A percentile compares a stretch with the other conserved stretches of the same genome.
These are phyloP conservation scores for Yasuhikotakia modesta DNA, from an alignment of 2,797 vertebrate species.

Conservation along the genomic window DNA sequence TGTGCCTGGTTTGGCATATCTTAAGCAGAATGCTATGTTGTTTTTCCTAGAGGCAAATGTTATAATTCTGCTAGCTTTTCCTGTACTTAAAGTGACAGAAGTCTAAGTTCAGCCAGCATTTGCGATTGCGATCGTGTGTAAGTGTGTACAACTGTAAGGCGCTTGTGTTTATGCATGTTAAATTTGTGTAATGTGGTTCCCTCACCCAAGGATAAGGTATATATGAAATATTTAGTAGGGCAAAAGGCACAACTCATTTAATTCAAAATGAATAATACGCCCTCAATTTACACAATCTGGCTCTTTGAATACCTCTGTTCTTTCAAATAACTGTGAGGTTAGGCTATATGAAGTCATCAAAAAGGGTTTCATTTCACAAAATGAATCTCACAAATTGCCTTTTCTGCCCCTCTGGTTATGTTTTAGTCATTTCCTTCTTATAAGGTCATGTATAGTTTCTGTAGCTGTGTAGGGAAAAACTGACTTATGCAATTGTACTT, in stretches of 20 bases:
- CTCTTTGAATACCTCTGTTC: neutral
- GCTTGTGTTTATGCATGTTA: conserved; percentile 36
- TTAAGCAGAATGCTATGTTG: neutral
- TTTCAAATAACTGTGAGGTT: neutral
- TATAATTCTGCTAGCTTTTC: conserved; percentile 27
- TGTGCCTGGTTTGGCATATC: conserved; percentile 2
- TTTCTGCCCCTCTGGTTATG: neutral
- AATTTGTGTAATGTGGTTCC: neutral
- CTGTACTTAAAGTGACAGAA: neutral
- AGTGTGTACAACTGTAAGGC: conserved; percentile 7
- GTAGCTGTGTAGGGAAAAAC: neutral
- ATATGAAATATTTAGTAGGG: conserved; percentile 46
- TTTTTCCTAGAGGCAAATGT: conserved; percentile 3
- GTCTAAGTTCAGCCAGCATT: neutral
- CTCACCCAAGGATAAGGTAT: conserved; percentile 13
- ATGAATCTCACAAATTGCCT: neutral
- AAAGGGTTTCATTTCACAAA: neutral
- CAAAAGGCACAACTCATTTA: conserved; percentile 15
- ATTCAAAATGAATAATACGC: conserved; percentile 4
- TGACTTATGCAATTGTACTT: conserved; percentile 2
- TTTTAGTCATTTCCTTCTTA: conserved; percentile 5
- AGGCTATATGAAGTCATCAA: neutral
- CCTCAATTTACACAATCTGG: neutral
- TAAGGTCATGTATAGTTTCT: neutral
- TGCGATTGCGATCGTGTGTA: neutral